Base-by-base conservation (phyloP, 2,113 vertebrate genomes). In the Felis chaus region DNA sequence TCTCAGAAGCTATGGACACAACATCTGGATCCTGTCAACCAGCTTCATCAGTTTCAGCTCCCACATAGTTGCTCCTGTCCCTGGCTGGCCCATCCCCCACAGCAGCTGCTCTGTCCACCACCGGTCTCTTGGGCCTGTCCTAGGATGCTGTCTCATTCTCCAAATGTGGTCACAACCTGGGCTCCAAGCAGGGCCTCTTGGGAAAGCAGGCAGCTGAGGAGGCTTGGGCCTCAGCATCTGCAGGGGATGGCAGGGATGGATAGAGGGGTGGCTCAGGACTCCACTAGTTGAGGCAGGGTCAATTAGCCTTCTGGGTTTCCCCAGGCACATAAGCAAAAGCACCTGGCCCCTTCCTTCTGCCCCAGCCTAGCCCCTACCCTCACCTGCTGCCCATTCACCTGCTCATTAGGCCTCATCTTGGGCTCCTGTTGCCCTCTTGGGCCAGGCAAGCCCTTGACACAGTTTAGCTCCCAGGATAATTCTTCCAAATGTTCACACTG, bases 191-290 rank as follows among this genome's bases (percentile, higher is more conserved):
- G 98, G 0, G 99, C 98, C 78, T 98, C 96, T 95, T 94, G 39
- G 0, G 99, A 99, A 96, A 97, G 96, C 96, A 76, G 87, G 94
- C 98, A 68, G 71, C 83, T 19, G 63, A 39, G 12, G 97, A 99
- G 12, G 93, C 98, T 96, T 98, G 97, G 68, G 82, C 99, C 99
- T 45, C 95, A 95, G 97, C 98, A 98, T 99, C 99, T 99, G 98
- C 1, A 0, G 82, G 27, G 65, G 33, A 19, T n/a, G 0, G 1
- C 18, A 66, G 15, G 1, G 13, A n/a, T 29, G 73, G 2, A n/a
- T 86, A 45, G 95, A 76, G 19, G 36, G 48, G 29, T 0, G 25
- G 31, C 53, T 5, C 1, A 33, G 25, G 16, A 48, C 12, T 61
- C 45, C 41, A 69, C 18, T 74, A 11, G 23, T 36, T 82, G 27